Evolutionary conservation across 1,140 invertebrate genomes (phyloP), one percentile per base, ranked within the genome.

Genomic region (Halyomorpha halys): DNA sequence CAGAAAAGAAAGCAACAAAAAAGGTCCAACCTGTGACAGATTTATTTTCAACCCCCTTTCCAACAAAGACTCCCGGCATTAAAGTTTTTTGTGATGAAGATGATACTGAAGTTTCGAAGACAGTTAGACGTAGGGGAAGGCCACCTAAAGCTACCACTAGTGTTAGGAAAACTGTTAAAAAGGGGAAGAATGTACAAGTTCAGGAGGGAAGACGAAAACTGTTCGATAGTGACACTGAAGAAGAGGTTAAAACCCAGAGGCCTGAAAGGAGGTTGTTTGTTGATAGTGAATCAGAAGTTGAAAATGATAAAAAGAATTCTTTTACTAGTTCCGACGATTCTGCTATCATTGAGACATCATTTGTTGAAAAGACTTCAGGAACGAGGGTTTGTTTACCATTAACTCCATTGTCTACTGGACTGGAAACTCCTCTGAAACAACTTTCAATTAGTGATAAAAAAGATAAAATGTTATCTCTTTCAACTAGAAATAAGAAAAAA

Each of bases 71-170:
- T 11, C 53, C 53, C 23, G 53, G 23, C 1, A 56, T 56, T 2
- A 56, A 56, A 56, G 53, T 56, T 8, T 56, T 56, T 15, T 56
- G 53, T 27, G 53, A 56, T 15, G 53, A 56, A 27, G 53, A 56
- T 23, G 23, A 23, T 3, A 56, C 27, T 11, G 21, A 49, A 49
- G n/a, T 49, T n/a, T 1, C 47, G 5, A 49, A 49, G 21, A 49
- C 47, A 2, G 47, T 49, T 18, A 49, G n/a, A 56, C 14, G 53
- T 16, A 25, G 23, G 18, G 23, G 23, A 16, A 49, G 19, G 19
- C n/a, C n/a, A 21, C n/a, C 47, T 4, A 21, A 18, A 19, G 47
- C 5, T n/a, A n/a, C n/a, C 6, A 23, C 53, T 27, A 56, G 23
- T 23, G 53, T 15, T 15, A 56, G 27, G 23, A 56, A 56, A 56